Evolutionary conservation across 2,797 vertebrate genomes (phyloP).

Genomic region (Monodelphis domestica): DNA sequence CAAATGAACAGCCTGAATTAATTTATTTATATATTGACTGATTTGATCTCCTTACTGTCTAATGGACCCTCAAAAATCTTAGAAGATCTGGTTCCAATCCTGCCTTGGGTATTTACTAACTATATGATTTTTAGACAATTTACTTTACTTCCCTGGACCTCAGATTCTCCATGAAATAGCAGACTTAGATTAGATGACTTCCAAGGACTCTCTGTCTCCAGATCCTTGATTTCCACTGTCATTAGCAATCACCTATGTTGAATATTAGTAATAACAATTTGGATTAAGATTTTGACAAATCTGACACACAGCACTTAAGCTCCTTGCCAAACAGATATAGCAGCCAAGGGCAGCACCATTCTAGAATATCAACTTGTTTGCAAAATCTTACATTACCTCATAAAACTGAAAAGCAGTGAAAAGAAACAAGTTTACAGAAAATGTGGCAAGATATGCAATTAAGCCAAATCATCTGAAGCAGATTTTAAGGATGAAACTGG

Average conservation of each 20-base stretch:
- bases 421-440: not conserved
- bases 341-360: not conserved
- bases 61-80: not conserved
- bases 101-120: not conserved
- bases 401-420: not conserved
- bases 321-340: not conserved
- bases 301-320: not conserved
- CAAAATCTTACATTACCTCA: not conserved
- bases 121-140: not conserved
- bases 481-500: not conserved
- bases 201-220: not conserved
- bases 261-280: not conserved
- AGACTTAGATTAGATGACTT: not conserved
- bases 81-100: not conserved
- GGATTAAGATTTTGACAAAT: not conserved
- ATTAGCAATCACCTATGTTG: not conserved
- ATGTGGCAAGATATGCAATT: not conserved
- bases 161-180: not conserved
- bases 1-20: not conserved
- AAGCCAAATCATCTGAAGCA: not conserved
- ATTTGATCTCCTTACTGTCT: not conserved
- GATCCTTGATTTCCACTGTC: not conserved
- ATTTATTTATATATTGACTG: not conserved
- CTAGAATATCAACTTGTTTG: constrained; percentile 1
- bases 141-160: not conserved